These are phyloP conservation scores for Chiloscyllium punctatum DNA, from an alignment of 2,797 vertebrate genomes.

Conservation along the genomic window DNA sequence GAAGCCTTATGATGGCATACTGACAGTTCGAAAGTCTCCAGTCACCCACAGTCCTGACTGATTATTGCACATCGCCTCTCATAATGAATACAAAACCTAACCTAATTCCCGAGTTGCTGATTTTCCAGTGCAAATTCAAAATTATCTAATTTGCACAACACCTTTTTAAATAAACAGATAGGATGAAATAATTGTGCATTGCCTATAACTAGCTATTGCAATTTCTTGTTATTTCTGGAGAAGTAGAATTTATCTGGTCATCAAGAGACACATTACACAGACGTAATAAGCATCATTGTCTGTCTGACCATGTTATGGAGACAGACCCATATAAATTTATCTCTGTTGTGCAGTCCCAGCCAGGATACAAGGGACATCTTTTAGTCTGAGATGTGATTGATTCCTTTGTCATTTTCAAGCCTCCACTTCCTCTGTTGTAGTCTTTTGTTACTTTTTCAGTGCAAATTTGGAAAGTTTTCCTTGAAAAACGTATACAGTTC, in stretches of 20 bases:
- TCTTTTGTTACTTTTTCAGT: neutral
- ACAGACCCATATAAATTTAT: neutral
- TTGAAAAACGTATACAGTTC: neutral
- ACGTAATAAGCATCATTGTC: neutral
- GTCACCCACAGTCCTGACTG: neutral
- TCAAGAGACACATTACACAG: neutral
- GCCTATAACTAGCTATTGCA: neutral
- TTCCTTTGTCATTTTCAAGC: neutral
- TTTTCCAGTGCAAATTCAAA: neutral
- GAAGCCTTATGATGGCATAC: neutral
- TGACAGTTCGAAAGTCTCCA: neutral
- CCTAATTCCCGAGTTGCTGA: neutral
- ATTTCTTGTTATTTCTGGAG: neutral
- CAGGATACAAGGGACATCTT: neutral
- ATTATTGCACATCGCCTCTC: neutral
- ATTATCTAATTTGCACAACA: neutral
- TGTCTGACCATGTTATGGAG: neutral
- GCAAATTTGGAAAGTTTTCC: no score
- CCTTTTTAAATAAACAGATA: neutral
- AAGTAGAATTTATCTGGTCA: constrained; percentile 6
- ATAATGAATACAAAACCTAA: neutral
- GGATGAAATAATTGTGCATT: neutral
- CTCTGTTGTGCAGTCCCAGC: neutral
- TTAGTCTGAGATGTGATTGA: neutral
- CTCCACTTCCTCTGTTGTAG: neutral